These are phyloP conservation scores for Aphidoletes aphidimyza DNA, from an alignment of 2,888 invertebrate species.

Conservation along the genomic window DNA sequence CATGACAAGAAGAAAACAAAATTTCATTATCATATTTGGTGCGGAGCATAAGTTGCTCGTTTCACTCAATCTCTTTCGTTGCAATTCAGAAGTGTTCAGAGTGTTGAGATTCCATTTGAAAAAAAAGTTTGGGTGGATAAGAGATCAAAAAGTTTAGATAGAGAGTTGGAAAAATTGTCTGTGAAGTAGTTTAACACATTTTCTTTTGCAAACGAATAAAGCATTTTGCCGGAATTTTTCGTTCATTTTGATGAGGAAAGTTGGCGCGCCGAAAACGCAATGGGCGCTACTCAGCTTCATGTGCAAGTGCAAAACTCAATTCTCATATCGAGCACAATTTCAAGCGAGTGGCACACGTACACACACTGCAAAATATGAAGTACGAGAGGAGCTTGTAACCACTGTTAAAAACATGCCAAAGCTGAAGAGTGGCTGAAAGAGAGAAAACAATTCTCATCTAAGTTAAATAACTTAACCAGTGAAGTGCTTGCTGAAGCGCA, in stretches of 20 bases:
- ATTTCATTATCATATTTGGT: constrained; percentile 33
- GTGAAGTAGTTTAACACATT: constrained; percentile 43
- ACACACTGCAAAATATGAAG: not conserved
- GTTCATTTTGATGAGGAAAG: not conserved
- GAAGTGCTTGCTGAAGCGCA: constrained; percentile 24
- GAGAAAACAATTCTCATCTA: constrained; percentile 45
- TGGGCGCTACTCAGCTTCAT: not conserved
- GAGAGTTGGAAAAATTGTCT: constrained; percentile 41
- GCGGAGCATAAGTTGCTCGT: not conserved
- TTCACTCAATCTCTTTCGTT: not conserved
- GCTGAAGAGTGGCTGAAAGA: not conserved
- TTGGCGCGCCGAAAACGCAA: no score
- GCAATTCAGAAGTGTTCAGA: no score
- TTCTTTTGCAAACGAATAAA: constrained; percentile 3
- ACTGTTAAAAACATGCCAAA: not conserved
- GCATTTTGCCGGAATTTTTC: not conserved
- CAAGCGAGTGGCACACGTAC: no score
- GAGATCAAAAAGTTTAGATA: constrained; percentile 34
- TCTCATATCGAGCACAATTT: constrained; percentile 21
- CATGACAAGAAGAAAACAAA: no score
- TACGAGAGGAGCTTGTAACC: not conserved
- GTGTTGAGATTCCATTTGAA: no score
- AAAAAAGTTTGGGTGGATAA: not conserved
- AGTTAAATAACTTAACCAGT: constrained; percentile 44
- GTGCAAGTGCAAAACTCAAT: constrained; percentile 9